A percentile compares a stretch with the other conserved stretches of the same genome.
Conservation (phyloP, 2,888 invertebrate genomes). For the Phengaris alcon region DNA sequence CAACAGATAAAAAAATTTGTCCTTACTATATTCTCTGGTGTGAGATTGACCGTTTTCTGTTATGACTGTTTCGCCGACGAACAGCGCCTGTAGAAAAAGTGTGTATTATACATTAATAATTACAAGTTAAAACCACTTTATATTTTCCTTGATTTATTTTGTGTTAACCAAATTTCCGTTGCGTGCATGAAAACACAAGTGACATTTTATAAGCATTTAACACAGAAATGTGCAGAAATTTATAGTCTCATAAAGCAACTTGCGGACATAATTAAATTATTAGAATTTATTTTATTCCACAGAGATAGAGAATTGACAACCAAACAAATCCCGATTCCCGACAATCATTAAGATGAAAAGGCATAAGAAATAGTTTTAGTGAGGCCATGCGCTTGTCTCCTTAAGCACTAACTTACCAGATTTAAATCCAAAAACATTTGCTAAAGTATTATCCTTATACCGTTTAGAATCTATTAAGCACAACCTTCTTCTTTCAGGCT, state of each 20-base stretch:
- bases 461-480: constrained; percentile 18
- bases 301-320: too few species aligned
- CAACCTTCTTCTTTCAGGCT: constrained; percentile 35
- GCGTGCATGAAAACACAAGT: too few species aligned
- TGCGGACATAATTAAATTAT: too few species aligned
- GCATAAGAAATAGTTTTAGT: background rate
- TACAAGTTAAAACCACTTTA: background rate
- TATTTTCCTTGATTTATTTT: too few species aligned
- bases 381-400: background rate
- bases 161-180: too few species aligned
- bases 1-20: background rate
- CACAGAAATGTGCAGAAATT: too few species aligned
- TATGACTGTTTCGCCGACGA: background rate
- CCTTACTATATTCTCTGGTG: constrained; percentile 25
- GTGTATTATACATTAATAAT: background rate
- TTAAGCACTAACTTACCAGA: constrained; percentile 13
- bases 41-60: background rate
- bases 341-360: background rate
- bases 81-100: background rate
- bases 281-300: too few species aligned
- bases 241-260: too few species aligned
- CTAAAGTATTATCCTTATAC: constrained; percentile 17
- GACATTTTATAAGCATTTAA: too few species aligned
- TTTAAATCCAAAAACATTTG: constrained; percentile 26
- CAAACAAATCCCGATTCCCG: too few species aligned